phyloP scores from a whole-genome alignment of 2,888 invertebrate species.

The Eumacrocentrus americanus region DNA sequence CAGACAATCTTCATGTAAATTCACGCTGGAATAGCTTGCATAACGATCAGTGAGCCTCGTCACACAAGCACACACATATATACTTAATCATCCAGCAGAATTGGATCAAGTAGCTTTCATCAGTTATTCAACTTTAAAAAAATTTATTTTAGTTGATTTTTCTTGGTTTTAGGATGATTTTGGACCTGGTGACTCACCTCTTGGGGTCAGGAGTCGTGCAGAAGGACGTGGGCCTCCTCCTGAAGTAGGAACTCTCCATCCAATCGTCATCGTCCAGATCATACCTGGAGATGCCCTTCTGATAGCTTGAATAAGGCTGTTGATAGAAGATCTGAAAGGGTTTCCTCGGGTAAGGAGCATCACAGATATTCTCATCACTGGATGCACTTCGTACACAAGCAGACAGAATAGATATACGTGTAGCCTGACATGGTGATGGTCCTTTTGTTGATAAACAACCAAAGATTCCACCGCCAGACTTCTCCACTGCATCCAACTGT shows the following conservation, averaged over 20 bases:
- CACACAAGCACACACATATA: too few species aligned
- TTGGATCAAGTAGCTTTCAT: too few species aligned
- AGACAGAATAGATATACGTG: slow-evolving; percentile 77
- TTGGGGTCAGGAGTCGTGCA: slow-evolving; percentile 75
- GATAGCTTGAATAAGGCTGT: slow-evolving; percentile 55
- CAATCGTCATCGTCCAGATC: slow-evolving; percentile 69
- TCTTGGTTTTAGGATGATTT: neutral
- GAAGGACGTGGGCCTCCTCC: slow-evolving; percentile 77
- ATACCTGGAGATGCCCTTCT: slow-evolving; percentile 46
- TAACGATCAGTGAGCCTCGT: neutral
- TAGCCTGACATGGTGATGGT: slow-evolving; percentile 69
- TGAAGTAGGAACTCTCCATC: slow-evolving; percentile 80
- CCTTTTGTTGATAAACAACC: slow-evolving; percentile 83
- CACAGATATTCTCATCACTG: slow-evolving; percentile 86
- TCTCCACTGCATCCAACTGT: slow-evolving; percentile 82
- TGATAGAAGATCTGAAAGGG: slow-evolving; percentile 53
- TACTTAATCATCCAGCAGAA: too few species aligned
- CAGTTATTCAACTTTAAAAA: neutral
- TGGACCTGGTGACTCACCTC: slow-evolving; percentile 63
- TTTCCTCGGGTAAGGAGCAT: slow-evolving; percentile 77
- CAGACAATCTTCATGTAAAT: neutral
- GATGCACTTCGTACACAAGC: slow-evolving; percentile 87
- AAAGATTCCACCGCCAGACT: slow-evolving; percentile 72
- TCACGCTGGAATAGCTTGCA: neutral
- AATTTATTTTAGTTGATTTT: neutral